Conservation (phyloP, 2,113 vertebrate genomes). For the Dendrocopos noguchii region DNA sequence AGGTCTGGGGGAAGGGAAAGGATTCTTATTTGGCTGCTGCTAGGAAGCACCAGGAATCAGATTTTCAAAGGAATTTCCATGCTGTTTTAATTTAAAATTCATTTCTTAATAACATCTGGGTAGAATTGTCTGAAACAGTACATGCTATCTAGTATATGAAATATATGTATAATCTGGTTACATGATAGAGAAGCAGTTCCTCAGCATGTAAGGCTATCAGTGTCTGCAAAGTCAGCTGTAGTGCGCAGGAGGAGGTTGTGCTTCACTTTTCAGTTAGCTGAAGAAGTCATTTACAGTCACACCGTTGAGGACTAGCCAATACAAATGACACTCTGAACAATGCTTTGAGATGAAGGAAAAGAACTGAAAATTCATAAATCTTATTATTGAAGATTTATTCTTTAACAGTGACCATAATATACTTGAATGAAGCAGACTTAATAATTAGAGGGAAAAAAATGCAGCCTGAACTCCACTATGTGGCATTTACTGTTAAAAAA, state of each 20-base stretch:
- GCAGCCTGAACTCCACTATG: neutral
- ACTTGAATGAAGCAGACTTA: neutral
- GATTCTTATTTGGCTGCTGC: neutral
- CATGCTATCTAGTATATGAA: neutral
- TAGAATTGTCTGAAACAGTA: neutral
- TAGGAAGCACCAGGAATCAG: neutral
- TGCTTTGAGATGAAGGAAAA: neutral
- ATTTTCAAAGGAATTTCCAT: slow-evolving; percentile 12
- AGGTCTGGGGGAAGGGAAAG: neutral
- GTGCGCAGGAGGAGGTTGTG: neutral
- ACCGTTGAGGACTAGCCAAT: fast-evolving
- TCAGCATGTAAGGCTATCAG: neutral
- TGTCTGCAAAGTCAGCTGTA: neutral
- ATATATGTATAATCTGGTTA: neutral
- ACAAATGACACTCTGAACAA: fast-evolving
- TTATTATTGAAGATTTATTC: neutral
- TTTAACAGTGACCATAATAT: neutral
- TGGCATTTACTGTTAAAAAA: neutral
- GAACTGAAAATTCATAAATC: neutral
- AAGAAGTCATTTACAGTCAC: neutral
- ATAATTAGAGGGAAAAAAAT: neutral
- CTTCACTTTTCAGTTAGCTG: neutral
- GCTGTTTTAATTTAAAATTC: neutral
- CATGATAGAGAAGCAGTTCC: neutral
- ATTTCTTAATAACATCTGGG: neutral